These are phyloP conservation scores for Erebia ligea DNA, from an alignment of 2,888 invertebrate genomes.

Conservation along the genomic window DNA sequence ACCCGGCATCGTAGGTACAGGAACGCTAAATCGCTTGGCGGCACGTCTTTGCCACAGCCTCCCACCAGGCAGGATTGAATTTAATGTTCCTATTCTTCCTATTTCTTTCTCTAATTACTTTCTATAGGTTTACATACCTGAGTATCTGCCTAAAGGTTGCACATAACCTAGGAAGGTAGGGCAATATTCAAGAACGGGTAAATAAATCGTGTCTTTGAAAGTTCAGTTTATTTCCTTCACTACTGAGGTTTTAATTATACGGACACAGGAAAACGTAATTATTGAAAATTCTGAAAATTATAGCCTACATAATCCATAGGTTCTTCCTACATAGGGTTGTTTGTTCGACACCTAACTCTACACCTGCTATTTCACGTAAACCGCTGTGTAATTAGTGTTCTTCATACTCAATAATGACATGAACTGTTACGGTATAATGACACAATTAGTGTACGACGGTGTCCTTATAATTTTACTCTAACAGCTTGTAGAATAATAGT, in stretches of 20 bases:
- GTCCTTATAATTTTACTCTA: background rate
- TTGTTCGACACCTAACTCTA: background rate
- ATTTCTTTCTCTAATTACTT: too few species aligned
- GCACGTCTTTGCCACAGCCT: too few species aligned
- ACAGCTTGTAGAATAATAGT: background rate
- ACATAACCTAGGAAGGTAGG: too few species aligned
- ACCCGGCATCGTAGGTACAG: too few species aligned
- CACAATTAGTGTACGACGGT: background rate
- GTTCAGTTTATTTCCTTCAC: too few species aligned
- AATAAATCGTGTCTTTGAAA: too few species aligned
- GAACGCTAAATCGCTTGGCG: too few species aligned
- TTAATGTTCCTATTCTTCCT: too few species aligned
- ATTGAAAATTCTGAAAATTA: conserved; percentile 2
- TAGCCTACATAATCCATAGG: background rate
- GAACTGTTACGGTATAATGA: conserved; percentile 7
- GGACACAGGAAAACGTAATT: background rate
- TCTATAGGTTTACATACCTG: too few species aligned
- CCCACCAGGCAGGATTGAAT: too few species aligned
- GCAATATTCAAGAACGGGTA: too few species aligned
- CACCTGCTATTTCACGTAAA: conserved; percentile 9
- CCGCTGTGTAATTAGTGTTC: background rate
- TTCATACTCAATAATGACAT: background rate
- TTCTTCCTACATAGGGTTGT: background rate
- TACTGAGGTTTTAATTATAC: background rate
- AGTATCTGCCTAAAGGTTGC: too few species aligned